Base-by-base conservation (phyloP, 2,797 vertebrate species). In the Myotis vivesi region DNA sequence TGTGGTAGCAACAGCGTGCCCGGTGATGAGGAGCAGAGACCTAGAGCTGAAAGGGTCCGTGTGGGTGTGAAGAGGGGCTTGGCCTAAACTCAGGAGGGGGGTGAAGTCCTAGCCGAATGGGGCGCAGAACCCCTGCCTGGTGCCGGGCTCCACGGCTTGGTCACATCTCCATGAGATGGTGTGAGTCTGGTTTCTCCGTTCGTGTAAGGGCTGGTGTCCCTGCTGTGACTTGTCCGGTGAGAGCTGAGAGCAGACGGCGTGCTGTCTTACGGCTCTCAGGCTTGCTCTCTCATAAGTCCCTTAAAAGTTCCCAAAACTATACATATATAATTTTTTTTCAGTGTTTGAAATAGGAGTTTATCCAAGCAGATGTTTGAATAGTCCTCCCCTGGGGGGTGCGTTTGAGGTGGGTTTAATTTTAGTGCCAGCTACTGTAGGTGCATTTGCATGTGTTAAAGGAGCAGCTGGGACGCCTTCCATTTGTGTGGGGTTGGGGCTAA, bases 341-440 rank as follows among this genome's bases (percentile, higher is more conserved):
- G 13, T 72, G 55, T 88, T 72, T 89, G 66, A 86, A 76, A 91
- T 73, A 41, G 4, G 49, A 51, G 12, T 89, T 79, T 81, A 36
- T 95, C 66, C 73, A 53, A 90, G 57, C 95, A 84, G 71, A 46
- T 87, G 73, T 96, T 91, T 81, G 41, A 84, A 33, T 75, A 59
- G 66, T 80, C 36, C 49, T 77, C 66, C 51, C n/a, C 0, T 17
- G 46, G 49, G 64, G 92, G 83, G 33, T 81, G n/a, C 6, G 3
- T 62, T 94, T 88, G 44, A 68, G 81, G 89, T 68, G 44, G 62
- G 28, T 89, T 96, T 88, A 85, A 87, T 89, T 94, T 91, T 86
- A 38, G 59, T 53, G 93, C 41, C 46, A 59, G 71, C 80, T 20
- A 53, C 66, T 83, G 87, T 72, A 2, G 0, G 13, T 69, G 94